Conservation (phyloP, 1,140 invertebrate genomes). For the Heliconius hermathena region DNA sequence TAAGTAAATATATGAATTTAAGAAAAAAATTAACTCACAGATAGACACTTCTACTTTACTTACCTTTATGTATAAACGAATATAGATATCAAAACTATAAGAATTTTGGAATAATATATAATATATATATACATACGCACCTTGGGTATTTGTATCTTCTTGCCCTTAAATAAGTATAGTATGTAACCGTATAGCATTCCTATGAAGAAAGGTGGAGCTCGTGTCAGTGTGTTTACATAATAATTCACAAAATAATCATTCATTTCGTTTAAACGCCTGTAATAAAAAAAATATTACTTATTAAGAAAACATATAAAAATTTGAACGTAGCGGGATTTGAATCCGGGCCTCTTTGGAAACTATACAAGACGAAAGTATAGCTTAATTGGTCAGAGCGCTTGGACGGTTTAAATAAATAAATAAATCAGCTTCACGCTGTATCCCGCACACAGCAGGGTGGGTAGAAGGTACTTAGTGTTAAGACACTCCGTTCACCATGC, state of each 20-base stretch:
- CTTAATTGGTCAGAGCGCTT: no score
- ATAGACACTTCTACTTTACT: background rate
- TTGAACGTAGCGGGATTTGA: no score
- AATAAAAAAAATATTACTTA: slow-evolving; percentile 2
- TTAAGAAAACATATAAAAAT: no score
- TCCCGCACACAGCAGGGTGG: no score
- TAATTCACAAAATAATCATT: slow-evolving; percentile 49
- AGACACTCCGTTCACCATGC: no score
- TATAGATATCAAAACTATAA: background rate
- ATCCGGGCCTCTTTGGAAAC: no score
- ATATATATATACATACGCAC: background rate
- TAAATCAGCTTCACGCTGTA: no score
- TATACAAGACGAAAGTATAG: no score
- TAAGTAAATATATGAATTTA: no score
- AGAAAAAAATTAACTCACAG: no score
- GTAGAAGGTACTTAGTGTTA: no score
- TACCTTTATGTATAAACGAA: background rate
- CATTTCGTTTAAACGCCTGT: slow-evolving; percentile 35
- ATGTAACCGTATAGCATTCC: slow-evolving; percentile 70
- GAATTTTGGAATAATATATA: background rate
- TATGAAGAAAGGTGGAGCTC: slow-evolving; percentile 61
- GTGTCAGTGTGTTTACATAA: slow-evolving; percentile 64
- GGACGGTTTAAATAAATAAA: no score
- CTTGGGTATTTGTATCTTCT: slow-evolving; percentile 25
- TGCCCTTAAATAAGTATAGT: slow-evolving; percentile 50